A percentile compares a stretch with the other conserved stretches of the same genome.
phyloP scores from a whole-genome alignment of 2,888 invertebrate genomes.

The Erebia ligea region DNA sequence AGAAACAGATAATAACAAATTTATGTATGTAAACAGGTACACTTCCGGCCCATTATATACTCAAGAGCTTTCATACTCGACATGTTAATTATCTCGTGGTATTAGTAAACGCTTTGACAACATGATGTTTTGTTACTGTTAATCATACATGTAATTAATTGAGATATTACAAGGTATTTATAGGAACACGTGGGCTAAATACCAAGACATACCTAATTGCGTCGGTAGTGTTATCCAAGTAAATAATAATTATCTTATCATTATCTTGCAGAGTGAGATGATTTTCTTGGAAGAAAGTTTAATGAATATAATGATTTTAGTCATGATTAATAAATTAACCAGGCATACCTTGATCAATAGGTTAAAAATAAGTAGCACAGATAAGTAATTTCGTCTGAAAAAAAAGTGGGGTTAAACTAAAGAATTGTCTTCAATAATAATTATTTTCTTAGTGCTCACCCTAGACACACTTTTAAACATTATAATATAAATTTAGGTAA shows the following conservation, averaged over 20 bases:
- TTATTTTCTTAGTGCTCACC: no score
- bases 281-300: not conserved
- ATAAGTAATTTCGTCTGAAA: no score
- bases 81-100: conserved; percentile 8
- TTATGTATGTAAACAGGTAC: no score
- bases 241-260: not conserved
- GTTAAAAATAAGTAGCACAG: no score
- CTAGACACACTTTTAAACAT: no score
- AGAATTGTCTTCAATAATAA: no score
- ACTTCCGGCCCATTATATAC: not conserved
- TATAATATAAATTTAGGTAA: no score
- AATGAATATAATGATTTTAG: not conserved
- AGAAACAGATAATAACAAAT: no score
- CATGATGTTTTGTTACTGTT: conserved; percentile 4
- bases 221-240: conserved; percentile 2
- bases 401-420: no score
- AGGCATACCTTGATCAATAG: no score
- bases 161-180: not conserved
- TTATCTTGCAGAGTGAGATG: not conserved
- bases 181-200: not conserved
- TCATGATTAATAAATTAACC: not conserved
- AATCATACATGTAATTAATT: conserved; percentile 13
- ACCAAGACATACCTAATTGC: not conserved
- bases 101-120: conserved; percentile 9
- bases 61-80: not conserved